Evolutionary conservation across 2,888 invertebrate species (phyloP), one percentile per base, ranked within the genome.

Genomic region (Panopea generosa): DNA sequence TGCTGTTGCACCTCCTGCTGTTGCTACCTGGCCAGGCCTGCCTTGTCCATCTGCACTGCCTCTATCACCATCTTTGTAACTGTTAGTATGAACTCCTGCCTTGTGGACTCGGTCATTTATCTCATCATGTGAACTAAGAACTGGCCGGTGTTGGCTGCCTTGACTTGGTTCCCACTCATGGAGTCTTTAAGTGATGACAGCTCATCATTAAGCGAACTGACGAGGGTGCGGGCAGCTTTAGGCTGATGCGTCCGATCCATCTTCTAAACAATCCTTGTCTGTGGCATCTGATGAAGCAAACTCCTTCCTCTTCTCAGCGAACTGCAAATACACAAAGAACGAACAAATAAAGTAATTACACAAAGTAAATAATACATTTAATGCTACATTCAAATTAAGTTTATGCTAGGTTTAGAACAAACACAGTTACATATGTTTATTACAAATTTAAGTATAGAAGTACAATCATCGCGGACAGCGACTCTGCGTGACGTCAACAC

Each of bases 101-200:
- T 66, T 14, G 29, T 66, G 20, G 26, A 29, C 56, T 66, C 29
- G 56, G 26, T 38, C 56, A 66, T 66, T 27, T 56, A 22, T 16
- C 66, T 43, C 66, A 66, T 66, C 66, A 66, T 33, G 24, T 67
- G 38, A 43, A 67, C 67, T 22, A 66, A 57, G 38, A 66, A 66
- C 56, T 66, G 66, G 47, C 66, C 66, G 47, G 66, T 66, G 27
- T 33, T 20, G 26, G 47, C 66, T 29, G 56, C 47, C 22, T 26
- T 3, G 43, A 56, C 66, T 27, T 65, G 65, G 14, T 26, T 38
- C 26, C 4, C 49, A 18, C 29, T 56, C 29, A 66, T 66, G 45
- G 56, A 26, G 38, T 38, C 56, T 33, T 38, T 26, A 18, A 66
- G 29, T 18, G 66, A 47, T 38, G 26, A 45, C 29, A 66, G 33